Percentiles rank a stretch among this genome's conserved stretches.
These are phyloP conservation scores for Odocoileus virginianus DNA, from an alignment of 2,113 vertebrate genomes.

Conservation along the genomic window DNA sequence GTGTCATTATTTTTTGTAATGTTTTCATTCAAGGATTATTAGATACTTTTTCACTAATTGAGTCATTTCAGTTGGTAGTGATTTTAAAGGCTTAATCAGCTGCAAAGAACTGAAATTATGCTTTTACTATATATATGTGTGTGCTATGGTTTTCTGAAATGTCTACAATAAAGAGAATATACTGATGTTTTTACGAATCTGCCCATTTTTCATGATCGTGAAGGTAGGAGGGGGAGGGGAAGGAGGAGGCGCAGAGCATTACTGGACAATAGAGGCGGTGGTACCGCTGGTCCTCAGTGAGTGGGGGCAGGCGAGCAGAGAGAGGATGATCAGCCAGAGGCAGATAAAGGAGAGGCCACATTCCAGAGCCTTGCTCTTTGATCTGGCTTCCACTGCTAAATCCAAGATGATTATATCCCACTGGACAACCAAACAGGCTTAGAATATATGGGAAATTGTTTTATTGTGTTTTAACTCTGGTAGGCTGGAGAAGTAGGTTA, in stretches of 20 bases:
- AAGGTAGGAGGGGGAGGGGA: background rate
- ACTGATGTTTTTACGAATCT: background rate
- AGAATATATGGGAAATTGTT: background rate
- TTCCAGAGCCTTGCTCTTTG: background rate
- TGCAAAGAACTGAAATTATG: background rate
- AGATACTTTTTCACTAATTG: background rate
- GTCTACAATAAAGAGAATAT: background rate
- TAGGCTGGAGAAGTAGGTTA: background rate
- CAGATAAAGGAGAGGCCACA: background rate
- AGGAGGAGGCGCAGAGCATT: background rate
- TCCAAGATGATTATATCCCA: background rate
- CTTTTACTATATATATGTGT: background rate
- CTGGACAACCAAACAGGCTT: background rate
- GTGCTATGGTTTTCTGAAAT: background rate
- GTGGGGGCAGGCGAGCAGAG: background rate
- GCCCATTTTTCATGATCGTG: background rate
- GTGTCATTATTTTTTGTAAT: background rate
- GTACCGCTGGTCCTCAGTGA: accelerated
- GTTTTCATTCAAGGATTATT: background rate
- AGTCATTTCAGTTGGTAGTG: background rate
- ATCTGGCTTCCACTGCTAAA: background rate
- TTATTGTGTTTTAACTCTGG: background rate
- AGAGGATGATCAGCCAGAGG: background rate
- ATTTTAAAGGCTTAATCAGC: background rate
- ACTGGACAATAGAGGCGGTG: background rate